Evolutionary conservation across 92 coral and sea anemone genomes (phyloP).

Genomic region (Porites cylindrica): DNA sequence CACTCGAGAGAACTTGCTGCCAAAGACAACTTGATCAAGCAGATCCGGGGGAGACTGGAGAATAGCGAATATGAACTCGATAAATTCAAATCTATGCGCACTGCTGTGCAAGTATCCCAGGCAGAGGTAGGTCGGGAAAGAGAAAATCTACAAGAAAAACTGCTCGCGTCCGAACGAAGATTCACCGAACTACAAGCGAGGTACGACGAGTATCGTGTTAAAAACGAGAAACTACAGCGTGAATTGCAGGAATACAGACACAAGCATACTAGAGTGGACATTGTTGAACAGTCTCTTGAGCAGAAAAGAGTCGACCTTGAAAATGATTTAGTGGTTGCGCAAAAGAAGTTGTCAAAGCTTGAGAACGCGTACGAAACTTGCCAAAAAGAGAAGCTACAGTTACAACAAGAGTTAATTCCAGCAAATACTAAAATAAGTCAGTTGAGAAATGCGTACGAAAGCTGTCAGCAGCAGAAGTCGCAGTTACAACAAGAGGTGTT

Average conservation of each 20-base stretch:
- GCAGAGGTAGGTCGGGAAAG: constrained; percentile 68
- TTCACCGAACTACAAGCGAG: constrained; percentile 72
- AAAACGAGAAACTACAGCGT: constrained; percentile 73
- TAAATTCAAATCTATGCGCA: constrained; percentile 47
- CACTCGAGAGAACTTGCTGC: constrained; percentile 75
- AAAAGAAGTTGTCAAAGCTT: constrained; percentile 75
- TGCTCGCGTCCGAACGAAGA: constrained; percentile 67
- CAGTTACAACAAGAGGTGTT: constrained; percentile 85
- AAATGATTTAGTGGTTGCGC: constrained; percentile 68
- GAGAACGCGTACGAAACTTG: constrained; percentile 83
- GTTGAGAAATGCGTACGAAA: constrained; percentile 82
- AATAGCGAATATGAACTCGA: constrained; percentile 73
- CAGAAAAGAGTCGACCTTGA: constrained; percentile 78
- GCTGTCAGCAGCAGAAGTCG: constrained; percentile 74
- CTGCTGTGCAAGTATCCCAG: constrained; percentile 55
- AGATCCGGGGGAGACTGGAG: constrained; percentile 86
- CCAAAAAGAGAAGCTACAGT: constrained; percentile 84
- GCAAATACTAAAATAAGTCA: constrained; percentile 85
- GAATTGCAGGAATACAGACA: constrained; percentile 77
- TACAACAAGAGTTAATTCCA: constrained; percentile 85
- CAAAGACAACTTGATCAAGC: constrained; percentile 78
- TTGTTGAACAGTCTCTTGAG: constrained; percentile 62
- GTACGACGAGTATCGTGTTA: constrained; percentile 68
- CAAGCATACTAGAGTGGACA: constrained; percentile 60
- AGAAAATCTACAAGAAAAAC: constrained; percentile 71